Percentiles rank a stretch among this genome's conserved stretches.
Conservation (phyloP, 2,113 vertebrate species). For the Charina bottae region DNA sequence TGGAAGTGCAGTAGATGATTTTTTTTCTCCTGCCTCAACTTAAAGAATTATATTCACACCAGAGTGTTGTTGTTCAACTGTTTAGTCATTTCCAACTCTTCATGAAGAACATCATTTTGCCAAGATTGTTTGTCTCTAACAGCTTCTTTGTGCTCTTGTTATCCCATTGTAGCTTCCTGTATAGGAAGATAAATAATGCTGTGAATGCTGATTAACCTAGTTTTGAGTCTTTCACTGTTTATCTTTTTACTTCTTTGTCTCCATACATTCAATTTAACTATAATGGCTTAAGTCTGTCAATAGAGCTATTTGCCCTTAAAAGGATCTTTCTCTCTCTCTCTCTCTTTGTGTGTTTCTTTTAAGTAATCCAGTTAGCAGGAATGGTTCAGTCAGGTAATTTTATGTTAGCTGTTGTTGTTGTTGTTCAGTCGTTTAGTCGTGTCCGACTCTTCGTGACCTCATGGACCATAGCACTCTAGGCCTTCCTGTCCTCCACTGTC, state of each 20-base stretch:
- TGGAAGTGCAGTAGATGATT: background rate
- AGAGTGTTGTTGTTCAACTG: background rate
- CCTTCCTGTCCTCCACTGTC: too few relatives aligned
- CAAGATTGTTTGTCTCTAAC: background rate
- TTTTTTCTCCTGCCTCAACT: background rate
- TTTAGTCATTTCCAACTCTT: background rate
- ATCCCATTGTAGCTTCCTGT: background rate
- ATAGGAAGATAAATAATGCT: background rate
- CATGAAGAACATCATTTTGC: background rate
- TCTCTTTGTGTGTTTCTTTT: background rate
- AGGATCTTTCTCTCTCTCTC: background rate
- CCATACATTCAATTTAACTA: background rate
- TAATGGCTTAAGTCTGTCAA: background rate
- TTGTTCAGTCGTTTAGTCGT: too few relatives aligned
- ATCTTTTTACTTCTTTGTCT: background rate
- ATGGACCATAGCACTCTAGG: too few relatives aligned
- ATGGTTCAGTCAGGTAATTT: background rate
- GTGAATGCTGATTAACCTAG: background rate
- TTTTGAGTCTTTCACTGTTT: background rate
- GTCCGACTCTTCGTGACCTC: too few relatives aligned
- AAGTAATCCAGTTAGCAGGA: background rate
- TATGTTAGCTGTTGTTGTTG: background rate
- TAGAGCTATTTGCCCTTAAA: background rate
- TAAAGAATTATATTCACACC: background rate
- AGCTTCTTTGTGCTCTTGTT: background rate